These are phyloP conservation scores for Tursiops truncatus DNA, from an alignment of 2,113 vertebrate genomes.

Conservation along the genomic window DNA sequence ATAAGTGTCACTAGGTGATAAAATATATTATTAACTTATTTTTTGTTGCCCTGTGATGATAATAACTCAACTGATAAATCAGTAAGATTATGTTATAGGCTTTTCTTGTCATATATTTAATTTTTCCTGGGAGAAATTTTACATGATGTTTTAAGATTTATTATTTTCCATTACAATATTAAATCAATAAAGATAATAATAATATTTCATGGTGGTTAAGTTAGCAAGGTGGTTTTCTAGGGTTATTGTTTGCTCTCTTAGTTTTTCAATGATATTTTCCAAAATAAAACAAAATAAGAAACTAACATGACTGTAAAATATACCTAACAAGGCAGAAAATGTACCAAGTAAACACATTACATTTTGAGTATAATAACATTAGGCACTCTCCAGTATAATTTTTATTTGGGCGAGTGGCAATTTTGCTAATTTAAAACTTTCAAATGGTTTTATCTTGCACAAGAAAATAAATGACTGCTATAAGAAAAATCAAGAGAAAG, in stretches of 20 bases:
- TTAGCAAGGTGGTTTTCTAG: background rate
- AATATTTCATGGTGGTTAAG: background rate
- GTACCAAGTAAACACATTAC: background rate
- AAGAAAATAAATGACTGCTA: background rate
- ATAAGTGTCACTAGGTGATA: background rate
- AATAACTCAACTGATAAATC: background rate
- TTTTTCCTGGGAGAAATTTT: background rate
- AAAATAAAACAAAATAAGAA: constrained; percentile 45
- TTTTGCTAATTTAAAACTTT: constrained; percentile 31
- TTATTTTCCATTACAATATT: constrained; percentile 10
- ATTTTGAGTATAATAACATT: background rate
- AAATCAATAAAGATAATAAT: constrained; percentile 25
- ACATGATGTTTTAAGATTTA: background rate
- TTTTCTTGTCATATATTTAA: background rate
- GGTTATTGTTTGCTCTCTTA: background rate
- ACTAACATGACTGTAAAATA: background rate
- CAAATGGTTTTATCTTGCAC: background rate
- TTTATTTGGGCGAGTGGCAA: background rate
- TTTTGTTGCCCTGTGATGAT: background rate
- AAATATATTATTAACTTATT: background rate
- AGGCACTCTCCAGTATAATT: background rate
- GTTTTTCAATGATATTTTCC: constrained; percentile 14
- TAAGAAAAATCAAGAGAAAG: background rate
- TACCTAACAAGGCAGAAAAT: background rate
- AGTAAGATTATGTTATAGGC: background rate